Percentiles rank a stretch among this genome's conserved stretches.
Conservation (phyloP, 2,888 invertebrate genomes). For the Smittia sp. region DNA sequence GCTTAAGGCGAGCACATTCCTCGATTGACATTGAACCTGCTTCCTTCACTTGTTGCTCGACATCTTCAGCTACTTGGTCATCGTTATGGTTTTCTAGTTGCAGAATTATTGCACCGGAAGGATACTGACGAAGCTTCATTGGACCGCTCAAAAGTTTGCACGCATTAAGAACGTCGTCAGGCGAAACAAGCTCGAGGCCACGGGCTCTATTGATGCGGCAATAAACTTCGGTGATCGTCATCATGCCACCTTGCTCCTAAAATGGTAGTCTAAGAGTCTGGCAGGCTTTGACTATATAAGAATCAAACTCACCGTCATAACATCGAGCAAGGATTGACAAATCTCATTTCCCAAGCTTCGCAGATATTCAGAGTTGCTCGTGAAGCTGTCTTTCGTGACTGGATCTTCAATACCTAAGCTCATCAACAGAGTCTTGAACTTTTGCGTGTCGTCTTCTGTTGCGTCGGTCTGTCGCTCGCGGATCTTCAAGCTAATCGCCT, state of each 20-base stretch:
- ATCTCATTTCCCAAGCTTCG: slow-evolving; percentile 82
- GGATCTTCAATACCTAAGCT: slow-evolving; percentile 98
- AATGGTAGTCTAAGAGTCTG: no score
- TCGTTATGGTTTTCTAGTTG: slow-evolving; percentile 77
- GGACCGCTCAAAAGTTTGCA: slow-evolving; percentile 70
- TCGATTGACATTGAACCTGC: slow-evolving; percentile 76
- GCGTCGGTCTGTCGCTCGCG: slow-evolving; percentile 92
- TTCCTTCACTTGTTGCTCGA: slow-evolving; percentile 62
- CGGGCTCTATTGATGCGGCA: slow-evolving; percentile 95
- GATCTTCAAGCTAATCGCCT: slow-evolving; percentile 88
- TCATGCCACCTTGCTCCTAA: slow-evolving; percentile 90
- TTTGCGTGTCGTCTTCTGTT: slow-evolving; percentile 94
- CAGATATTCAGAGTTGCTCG: slow-evolving; percentile 82
- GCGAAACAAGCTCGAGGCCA: slow-evolving; percentile 92
- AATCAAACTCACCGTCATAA: slow-evolving; percentile 64
- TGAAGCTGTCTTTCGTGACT: slow-evolving; percentile 87
- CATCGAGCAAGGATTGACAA: slow-evolving; percentile 73
- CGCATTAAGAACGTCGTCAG: slow-evolving; percentile 92
- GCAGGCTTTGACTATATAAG: not conserved
- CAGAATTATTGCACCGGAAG: slow-evolving; percentile 93
- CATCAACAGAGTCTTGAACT: slow-evolving; percentile 93
- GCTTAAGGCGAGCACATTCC: slow-evolving; percentile 77
- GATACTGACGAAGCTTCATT: slow-evolving; percentile 77
- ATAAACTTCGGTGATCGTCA: slow-evolving; percentile 94
- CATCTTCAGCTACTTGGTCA: slow-evolving; percentile 66